Conservation (phyloP, 2,113 vertebrate genomes). For the Leucoraja erinaceus region DNA sequence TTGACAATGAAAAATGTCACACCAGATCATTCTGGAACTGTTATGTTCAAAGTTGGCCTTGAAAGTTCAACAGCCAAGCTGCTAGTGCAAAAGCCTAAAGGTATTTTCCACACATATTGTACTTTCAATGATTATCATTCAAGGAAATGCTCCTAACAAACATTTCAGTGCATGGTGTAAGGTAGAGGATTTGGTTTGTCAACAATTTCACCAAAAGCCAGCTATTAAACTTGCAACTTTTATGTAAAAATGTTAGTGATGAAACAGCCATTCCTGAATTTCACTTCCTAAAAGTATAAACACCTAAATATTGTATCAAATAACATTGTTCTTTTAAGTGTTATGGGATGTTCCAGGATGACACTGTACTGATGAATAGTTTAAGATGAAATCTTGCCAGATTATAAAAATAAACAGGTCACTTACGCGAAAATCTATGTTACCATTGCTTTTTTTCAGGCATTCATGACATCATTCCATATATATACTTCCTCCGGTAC, state of each 20-base stretch:
- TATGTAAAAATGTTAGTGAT: not conserved
- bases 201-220: not conserved
- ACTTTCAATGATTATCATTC: not conserved
- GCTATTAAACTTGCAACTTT: not conserved
- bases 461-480: too few relatives aligned
- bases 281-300: not conserved
- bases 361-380: too few relatives aligned
- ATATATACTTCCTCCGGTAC: too few relatives aligned
- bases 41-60: constrained; percentile 73
- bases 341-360: too few relatives aligned
- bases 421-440: too few relatives aligned
- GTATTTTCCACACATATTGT: not conserved
- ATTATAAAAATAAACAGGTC: too few relatives aligned
- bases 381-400: too few relatives aligned
- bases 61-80: constrained; percentile 46
- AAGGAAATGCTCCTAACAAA: not conserved
- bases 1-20: constrained; percentile 84
- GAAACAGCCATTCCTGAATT: not conserved
- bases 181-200: not conserved
- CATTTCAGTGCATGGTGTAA: not conserved
- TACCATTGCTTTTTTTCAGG: too few relatives aligned
- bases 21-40: constrained; percentile 71
- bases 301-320: too few relatives aligned
- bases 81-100: constrained; percentile 33
- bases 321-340: too few relatives aligned